These are phyloP conservation scores for Montipora sp. DNA, from an alignment of 64 coral and sea anemone species.

Conservation along the genomic window DNA sequence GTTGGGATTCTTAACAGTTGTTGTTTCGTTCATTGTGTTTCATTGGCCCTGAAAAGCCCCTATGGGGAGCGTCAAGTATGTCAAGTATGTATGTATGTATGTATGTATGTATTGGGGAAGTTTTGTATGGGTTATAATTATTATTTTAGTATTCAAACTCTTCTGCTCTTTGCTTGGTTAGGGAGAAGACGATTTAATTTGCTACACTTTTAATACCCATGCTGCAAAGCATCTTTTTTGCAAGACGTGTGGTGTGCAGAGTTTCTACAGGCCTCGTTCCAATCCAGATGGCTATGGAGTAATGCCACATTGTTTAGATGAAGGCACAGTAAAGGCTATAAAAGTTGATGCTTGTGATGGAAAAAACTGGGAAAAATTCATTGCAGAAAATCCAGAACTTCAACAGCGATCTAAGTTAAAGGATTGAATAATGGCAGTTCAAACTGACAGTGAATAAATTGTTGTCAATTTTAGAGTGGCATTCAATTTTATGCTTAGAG, in stretches of 20 bases:
- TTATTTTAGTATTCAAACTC: not conserved
- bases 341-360: conserved; percentile 82
- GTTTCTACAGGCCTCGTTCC: conserved; percentile 96
- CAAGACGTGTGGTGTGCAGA: conserved; percentile 98
- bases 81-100: too few relatives aligned
- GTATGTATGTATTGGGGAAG: too few relatives aligned
- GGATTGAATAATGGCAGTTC: not conserved
- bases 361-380: conserved; percentile 84
- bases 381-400: conserved; percentile 81
- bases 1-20: too few relatives aligned
- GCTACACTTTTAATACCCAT: conserved; percentile 95
- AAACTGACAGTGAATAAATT: not conserved
- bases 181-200: conserved; percentile 93
- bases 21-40: too few relatives aligned
- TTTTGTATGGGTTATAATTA: too few relatives aligned
- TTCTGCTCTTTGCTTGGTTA: conserved; percentile 9
- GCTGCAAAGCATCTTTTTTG: conserved; percentile 94
- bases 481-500: too few relatives aligned
- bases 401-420: conserved; percentile 66
- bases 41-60: too few relatives aligned
- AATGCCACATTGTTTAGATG: conserved; percentile 92
- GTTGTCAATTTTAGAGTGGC: too few relatives aligned
- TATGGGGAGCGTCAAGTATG: too few relatives aligned
- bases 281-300: conserved; percentile 93
- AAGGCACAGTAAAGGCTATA: conserved; percentile 71